Percentiles rank a stretch among this genome's conserved stretches.
Evolutionary conservation across 1,140 invertebrate genomes (phyloP).

Genomic region (Bombus cullumanus): DNA sequence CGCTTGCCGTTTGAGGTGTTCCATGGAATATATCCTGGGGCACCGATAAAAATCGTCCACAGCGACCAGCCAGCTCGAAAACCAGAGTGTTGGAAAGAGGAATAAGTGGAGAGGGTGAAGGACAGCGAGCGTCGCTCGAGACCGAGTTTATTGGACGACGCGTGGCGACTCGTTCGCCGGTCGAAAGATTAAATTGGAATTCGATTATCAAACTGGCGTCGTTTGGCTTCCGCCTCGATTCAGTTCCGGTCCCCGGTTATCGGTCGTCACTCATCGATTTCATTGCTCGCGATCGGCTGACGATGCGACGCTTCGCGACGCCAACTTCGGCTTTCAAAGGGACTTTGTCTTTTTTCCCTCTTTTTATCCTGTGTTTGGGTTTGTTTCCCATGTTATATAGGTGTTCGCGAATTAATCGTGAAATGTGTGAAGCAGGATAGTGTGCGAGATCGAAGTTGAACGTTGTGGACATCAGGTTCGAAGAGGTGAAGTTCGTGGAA

Average conservation of each 20-base stretch:
- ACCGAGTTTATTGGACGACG: constrained; percentile 25
- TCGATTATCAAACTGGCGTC: constrained; percentile 35
- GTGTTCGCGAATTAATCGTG: neutral
- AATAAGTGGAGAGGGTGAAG: neutral
- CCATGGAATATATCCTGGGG: neutral
- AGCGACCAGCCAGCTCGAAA: neutral
- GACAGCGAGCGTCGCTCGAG: neutral
- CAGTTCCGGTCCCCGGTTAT: constrained; percentile 10
- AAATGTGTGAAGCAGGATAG: neutral
- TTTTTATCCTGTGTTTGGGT: neutral
- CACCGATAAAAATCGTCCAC: constrained; percentile 2
- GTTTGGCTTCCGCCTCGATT: constrained; percentile 27
- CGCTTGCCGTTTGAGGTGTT: constrained; percentile 12
- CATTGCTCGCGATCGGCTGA: neutral
- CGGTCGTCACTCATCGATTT: constrained; percentile 8
- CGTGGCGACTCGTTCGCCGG: constrained; percentile 12
- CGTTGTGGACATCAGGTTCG: neutral
- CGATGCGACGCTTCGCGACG: neutral
- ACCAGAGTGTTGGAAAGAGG: neutral
- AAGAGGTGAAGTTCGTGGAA: neutral
- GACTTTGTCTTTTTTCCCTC: neutral
- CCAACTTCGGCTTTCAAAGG: neutral
- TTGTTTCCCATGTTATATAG: neutral
- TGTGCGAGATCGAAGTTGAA: neutral
- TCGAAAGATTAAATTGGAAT: constrained; percentile 41